Conservation (phyloP, 2,888 invertebrate genomes). For the Drosophila leonis region DNA sequence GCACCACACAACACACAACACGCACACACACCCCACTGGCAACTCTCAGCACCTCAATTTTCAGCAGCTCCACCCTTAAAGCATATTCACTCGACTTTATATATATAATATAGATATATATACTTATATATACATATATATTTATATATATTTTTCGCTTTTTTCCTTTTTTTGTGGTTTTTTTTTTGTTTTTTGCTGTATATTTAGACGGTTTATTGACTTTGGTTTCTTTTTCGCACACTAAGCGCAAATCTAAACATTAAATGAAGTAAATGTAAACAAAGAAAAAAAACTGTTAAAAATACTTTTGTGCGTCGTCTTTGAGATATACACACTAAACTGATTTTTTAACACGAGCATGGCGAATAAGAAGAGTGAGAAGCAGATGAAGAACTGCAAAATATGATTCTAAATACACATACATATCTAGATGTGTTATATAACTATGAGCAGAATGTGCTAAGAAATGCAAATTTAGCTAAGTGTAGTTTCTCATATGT, state of each 20-base stretch:
- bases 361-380: neutral
- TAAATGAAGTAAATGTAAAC: conserved; percentile 68
- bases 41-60: conserved; percentile 3
- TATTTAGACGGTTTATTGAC: conserved; percentile 72
- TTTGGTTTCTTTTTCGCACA: conserved; percentile 74
- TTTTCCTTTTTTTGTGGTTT: conserved; percentile 27
- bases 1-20: conserved; percentile 1
- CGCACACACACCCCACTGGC: conserved; percentile 4
- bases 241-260: conserved; percentile 68
- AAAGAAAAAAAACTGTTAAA: conserved; percentile 50
- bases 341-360: conserved; percentile 12
- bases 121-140: conserved; percentile 7
- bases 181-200: conserved; percentile 29
- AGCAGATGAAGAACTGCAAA: neutral
- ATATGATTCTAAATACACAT: neutral
- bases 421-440: neutral
- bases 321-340: conserved; percentile 8
- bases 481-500: neutral
- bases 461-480: conserved; percentile 3
- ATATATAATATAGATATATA: neutral
- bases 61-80: conserved; percentile 19
- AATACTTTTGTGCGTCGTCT: conserved; percentile 22
- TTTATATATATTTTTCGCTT: conserved; percentile 45
- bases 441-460: neutral
- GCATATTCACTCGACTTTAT: conserved; percentile 26